Evolutionary conservation across 2,888 invertebrate genomes (phyloP), one percentile per base, ranked within the genome.

Genomic region (Parnassius smintheus): DNA sequence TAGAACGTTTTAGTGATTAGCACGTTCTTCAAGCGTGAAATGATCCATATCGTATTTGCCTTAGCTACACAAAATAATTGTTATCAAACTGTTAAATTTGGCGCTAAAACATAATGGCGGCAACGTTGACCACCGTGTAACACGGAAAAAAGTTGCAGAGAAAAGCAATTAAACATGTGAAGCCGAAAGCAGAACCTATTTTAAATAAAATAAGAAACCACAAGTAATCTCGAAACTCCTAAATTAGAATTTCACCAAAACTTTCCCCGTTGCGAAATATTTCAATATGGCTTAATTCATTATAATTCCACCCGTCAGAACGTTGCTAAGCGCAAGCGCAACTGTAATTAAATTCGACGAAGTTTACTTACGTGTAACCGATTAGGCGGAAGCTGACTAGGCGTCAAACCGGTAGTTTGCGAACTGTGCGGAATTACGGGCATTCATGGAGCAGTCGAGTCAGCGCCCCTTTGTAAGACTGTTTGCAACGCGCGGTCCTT

Each of bases 381-480:
- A 80, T 81, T 76, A 78, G 73, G 69, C 65, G 67, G 59, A 55
- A 67, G 73, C 68, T 72, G 74, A 78, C 67, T 72, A 73, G 72
- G 70, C 72, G 71, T 65, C 76, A 71, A 73, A 73, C 22, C 48
- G 60, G 55, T 70, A 75, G 76, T 77, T 77, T 68, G 73, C 71
- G 61, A 80, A 80, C 76, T 72, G 70, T 8, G 7, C 66, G 71
- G 75, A 77, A 81, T 81, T 80, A 76, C 73, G 71, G 74, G 72
- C 71, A 77, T 77, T 78, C 78, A 50, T 12, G 50, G 18, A 18
- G 42, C 13, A 22, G 57, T 22, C 44, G 50, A 58, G 41, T 58
- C 57, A 50, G 57, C 57, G 12, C 11, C 10, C 57, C 35, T 58
- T 58, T 58, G 50, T 41, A 12, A 42, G 42, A 50, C 41, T 51